Evolutionary conservation across 2,797 vertebrate species (phyloP), one percentile per base, ranked within the genome.

Genomic region (Dipus sagitta): DNA sequence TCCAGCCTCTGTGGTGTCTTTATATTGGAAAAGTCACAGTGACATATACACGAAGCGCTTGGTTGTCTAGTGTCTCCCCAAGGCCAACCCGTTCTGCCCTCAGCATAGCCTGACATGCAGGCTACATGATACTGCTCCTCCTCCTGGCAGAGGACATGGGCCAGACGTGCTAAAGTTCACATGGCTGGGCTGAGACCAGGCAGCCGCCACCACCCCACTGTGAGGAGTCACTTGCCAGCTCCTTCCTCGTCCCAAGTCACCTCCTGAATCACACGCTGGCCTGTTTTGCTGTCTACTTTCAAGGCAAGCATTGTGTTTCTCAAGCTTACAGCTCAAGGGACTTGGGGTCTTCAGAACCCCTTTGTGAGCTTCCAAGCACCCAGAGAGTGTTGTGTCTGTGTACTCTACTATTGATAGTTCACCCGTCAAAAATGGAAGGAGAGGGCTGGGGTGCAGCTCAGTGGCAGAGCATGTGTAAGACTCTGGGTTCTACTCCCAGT

Each of bases 141-240:
- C 26, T 34, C 65, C 2, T 4, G 62, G 15, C 0, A 9, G 76
- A 71, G 2, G 21, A 32, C 5, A 26, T 17, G n/a, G 62, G 18
- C 34, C 30, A 20, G 42, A 8, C 28, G 21, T 64, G 26, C 18
- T 17, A 18, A 52, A 47, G 62, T 32, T 62, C 1, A 2, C 2
- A 11, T 52, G 88, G 30, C 47, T 24, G 30, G 71, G 10, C 71
- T 12, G 42, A 71, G 21, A 23, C 6, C 32, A 18, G 64, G 32
- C 52, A 23, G 52, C 52, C 14, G 52, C 32, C 4, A 0, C 64
- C 14, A 0, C n/a, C 12, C 23, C 15, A 4, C n/a, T 0, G 0
- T 26, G 30, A 54, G 23, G 18, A 77, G 8, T 52, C 23, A 30
- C 30, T 9, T 3, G 4, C 38, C 20, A 3, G 6, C 15, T 26